phyloP scores from a whole-genome alignment of 2,888 invertebrate species.

The Syrista parreyssii region DNA sequence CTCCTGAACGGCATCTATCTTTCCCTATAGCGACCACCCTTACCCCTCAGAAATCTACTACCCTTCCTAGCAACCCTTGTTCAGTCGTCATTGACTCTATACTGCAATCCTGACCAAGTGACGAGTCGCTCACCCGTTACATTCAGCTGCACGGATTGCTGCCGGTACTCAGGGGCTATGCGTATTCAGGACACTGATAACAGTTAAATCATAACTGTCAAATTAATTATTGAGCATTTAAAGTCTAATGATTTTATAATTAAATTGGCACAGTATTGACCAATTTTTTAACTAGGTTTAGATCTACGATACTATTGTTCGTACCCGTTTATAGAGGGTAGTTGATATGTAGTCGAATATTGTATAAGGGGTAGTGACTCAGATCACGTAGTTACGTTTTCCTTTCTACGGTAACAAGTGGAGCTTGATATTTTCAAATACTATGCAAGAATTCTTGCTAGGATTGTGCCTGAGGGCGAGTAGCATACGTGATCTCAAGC shows the following conservation, averaged over 20 bases:
- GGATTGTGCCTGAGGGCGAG: slow-evolving; percentile 45
- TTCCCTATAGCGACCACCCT: slow-evolving; percentile 1
- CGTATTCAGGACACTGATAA: slow-evolving; percentile 2
- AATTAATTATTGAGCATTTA: background rate
- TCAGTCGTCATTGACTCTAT: slow-evolving; percentile 45
- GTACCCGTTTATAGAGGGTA: background rate
- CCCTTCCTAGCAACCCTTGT: background rate
- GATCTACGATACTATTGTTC: background rate
- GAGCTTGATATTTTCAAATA: slow-evolving; percentile 6
- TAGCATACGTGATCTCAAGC: slow-evolving; percentile 59
- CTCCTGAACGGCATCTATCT: background rate
- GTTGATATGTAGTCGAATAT: background rate
- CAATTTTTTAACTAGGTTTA: background rate
- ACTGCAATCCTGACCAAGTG: slow-evolving; percentile 45
- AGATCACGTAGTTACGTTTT: background rate
- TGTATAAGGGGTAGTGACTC: background rate
- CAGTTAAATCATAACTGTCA: background rate
- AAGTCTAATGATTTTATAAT: background rate
- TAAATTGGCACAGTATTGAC: background rate
- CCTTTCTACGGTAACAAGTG: background rate
- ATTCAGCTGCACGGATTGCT: slow-evolving; percentile 28
- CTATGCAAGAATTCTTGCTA: slow-evolving; percentile 33
- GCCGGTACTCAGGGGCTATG: background rate
- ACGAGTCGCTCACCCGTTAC: slow-evolving; percentile 24
- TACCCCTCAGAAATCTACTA: background rate